phyloP scores from a whole-genome alignment of 2,797 vertebrate genomes.

The Australoheros facetus region DNA sequence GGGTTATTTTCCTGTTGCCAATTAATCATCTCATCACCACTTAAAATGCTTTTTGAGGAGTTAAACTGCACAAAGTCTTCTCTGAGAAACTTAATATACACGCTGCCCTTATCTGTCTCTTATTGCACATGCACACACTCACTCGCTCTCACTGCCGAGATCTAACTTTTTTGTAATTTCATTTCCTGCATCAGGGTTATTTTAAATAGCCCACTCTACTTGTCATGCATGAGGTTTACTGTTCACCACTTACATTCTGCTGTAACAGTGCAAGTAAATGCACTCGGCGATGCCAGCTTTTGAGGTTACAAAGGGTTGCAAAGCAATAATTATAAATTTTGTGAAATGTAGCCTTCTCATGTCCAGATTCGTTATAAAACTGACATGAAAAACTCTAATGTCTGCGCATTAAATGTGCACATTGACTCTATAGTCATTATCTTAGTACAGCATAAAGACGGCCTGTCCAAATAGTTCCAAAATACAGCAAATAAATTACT shows the following conservation, averaged over 20 bases:
- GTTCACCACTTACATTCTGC: slow-evolving; percentile 22
- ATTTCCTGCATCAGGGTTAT: slow-evolving; percentile 35
- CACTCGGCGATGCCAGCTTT: background rate
- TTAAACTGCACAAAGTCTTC: slow-evolving; percentile 16
- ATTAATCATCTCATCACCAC: slow-evolving; percentile 29
- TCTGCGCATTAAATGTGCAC: background rate
- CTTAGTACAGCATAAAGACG: background rate
- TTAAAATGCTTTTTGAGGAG: slow-evolving; percentile 7
- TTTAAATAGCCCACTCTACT: slow-evolving; percentile 33
- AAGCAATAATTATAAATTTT: background rate
- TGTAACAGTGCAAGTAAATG: slow-evolving; percentile 4
- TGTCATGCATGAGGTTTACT: slow-evolving; percentile 27
- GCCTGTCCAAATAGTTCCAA: background rate
- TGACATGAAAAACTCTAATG: background rate
- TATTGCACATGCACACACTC: background rate
- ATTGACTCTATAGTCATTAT: background rate
- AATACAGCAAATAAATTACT: background rate
- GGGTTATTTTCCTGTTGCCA: slow-evolving; percentile 41
- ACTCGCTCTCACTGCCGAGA: background rate
- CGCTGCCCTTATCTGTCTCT: slow-evolving; percentile 5
- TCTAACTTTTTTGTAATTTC: slow-evolving; percentile 19
- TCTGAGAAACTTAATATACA: slow-evolving; percentile 27
- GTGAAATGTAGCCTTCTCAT: background rate
- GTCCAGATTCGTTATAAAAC: background rate
- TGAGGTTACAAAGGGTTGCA: background rate